Evolutionary conservation across 2,888 invertebrate genomes (phyloP), one percentile per base, ranked within the genome.

Genomic region (Urechis unicinctus): DNA sequence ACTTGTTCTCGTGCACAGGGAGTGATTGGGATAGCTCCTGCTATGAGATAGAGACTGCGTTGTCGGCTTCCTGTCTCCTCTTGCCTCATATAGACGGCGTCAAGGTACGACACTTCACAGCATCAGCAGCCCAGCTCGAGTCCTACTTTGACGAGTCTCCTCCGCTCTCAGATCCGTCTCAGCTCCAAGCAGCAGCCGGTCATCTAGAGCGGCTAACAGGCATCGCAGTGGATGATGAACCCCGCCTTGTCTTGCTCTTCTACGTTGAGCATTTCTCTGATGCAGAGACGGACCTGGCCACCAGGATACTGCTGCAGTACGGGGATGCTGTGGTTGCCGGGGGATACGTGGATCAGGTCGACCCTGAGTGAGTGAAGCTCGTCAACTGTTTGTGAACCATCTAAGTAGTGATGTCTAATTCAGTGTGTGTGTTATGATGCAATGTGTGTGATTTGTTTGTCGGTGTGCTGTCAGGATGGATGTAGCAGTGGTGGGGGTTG

Each of bases 281-380:
- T n/a, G 36, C 41, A 21, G 42, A 45, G n/a, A 22, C 44, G 2
- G 31, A 51, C 26, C n/a, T 54, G 2, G 51, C 41, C 1, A 25
- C 43, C n/a, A 31, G 36, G 31, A 43, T 59, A 24, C 43, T 58
- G 30, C 30, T 49, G 50, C 50, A 53, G 26, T 55, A 58, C 45
- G 47, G 49, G 17, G 52, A 54, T 2, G 52, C 52, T 1, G 56
- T 61, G 17, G 45, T 61, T 22, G 61, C 61, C 4, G 61, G 61
- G 1, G 61, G 56, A 3, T 46, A 47, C 13, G 52, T 56, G n/a
- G 61, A 61, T 26, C 31, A 31, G 29, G 31, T 60, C 26, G 13
- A 55, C n/a, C 54, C 55, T 3, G 54, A 57, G 31, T 24, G 24
- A 2, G 36, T 31, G 3, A 22, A 30, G 24, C 22, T 13, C n/a